phyloP scores from a whole-genome alignment of 2,888 invertebrate genomes.

The Agrotis puta region DNA sequence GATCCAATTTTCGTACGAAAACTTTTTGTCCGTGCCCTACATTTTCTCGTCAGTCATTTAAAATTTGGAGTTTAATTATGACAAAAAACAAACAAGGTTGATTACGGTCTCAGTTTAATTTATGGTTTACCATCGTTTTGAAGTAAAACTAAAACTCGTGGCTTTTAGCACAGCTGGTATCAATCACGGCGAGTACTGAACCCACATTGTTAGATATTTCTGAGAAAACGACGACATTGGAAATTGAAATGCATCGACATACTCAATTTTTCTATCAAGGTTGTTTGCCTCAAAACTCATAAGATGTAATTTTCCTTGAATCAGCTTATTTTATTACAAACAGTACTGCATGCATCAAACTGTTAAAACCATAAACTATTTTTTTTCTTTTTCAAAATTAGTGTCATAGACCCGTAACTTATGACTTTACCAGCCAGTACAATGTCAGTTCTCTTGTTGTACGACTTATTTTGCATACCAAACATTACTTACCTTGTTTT shows the following conservation, averaged over 20 bases:
- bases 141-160: slow-evolving; percentile 73
- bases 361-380: neutral
- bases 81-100: slow-evolving; percentile 59
- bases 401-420: neutral
- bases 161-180: slow-evolving; percentile 56
- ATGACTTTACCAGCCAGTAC: too few species aligned
- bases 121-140: slow-evolving; percentile 68
- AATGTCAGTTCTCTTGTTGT: too few species aligned
- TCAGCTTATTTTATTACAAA: neutral
- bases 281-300: neutral
- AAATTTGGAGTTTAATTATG: slow-evolving; percentile 39
- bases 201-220: slow-evolving; percentile 25
- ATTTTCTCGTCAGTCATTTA: slow-evolving; percentile 39
- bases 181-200: slow-evolving; percentile 29
- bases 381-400: neutral
- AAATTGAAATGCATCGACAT: neutral
- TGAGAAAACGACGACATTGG: neutral
- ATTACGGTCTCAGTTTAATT: slow-evolving; percentile 67
- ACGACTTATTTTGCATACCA: neutral
- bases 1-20: slow-evolving; percentile 14
- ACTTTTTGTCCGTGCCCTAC: slow-evolving; percentile 20
- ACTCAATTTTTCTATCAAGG: neutral
- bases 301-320: neutral
- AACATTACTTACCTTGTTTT: slow-evolving; percentile 21
- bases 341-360: neutral